Conservation (phyloP, 2,888 invertebrate genomes). For the Neelides folsomi region DNA sequence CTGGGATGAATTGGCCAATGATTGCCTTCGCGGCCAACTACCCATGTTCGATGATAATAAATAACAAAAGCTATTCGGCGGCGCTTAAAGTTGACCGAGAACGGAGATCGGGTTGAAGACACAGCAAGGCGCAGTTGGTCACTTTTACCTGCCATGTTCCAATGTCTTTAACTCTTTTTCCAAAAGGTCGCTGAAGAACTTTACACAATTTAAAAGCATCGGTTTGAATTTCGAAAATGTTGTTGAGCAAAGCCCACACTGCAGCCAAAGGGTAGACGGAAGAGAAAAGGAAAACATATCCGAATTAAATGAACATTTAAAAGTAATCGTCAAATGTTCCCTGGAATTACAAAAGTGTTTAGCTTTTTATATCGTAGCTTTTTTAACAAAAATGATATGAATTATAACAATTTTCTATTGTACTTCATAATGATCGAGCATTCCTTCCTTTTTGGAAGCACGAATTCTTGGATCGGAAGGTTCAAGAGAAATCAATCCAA, state of each 20-base stretch:
- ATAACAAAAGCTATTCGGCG: slow-evolving; percentile 47
- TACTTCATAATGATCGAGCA: slow-evolving; percentile 55
- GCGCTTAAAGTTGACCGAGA: slow-evolving; percentile 37
- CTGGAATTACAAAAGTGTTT: too few species aligned
- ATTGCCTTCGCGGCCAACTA: slow-evolving; percentile 50
- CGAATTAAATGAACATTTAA: slow-evolving; percentile 65
- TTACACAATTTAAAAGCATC: slow-evolving; percentile 62
- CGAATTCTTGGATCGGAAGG: slow-evolving; percentile 41
- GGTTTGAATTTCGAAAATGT: slow-evolving; percentile 57
- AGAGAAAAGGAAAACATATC: slow-evolving; percentile 63
- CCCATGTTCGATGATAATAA: slow-evolving; percentile 57
- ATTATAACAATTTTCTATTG: too few species aligned
- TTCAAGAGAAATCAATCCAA: slow-evolving; percentile 36
- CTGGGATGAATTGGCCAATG: slow-evolving; percentile 54
- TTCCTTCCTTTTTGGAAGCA: slow-evolving; percentile 45
- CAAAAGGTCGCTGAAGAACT: slow-evolving; percentile 54
- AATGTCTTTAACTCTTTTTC: slow-evolving; percentile 52
- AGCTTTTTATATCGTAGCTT: too few species aligned
- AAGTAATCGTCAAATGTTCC: slow-evolving; percentile 64
- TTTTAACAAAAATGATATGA: too few species aligned
- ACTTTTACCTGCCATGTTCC: slow-evolving; percentile 64
- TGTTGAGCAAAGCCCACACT: slow-evolving; percentile 58
- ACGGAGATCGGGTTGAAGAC: slow-evolving; percentile 52
- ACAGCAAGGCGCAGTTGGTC: slow-evolving; percentile 60
- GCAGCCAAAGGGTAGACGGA: slow-evolving; percentile 63